phyloP scores from a whole-genome alignment of 2,888 invertebrate species.

The Limenitis camilla region DNA sequence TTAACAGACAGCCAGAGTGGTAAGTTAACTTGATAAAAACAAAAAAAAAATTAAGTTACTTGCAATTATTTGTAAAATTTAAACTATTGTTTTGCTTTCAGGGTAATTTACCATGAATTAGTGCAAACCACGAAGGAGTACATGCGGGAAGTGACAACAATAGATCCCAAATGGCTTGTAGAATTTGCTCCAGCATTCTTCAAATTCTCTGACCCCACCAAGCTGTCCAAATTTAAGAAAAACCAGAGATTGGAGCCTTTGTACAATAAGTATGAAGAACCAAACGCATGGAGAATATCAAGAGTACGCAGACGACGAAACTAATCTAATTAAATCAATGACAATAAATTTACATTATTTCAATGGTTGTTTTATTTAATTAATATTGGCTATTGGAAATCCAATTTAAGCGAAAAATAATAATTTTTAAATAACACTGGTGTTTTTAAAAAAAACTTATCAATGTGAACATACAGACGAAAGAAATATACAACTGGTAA shows the following conservation, averaged over 20 bases:
- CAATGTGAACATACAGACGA: too few species aligned
- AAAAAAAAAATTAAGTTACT: neutral
- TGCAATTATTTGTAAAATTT: neutral
- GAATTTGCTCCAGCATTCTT: constrained; percentile 99
- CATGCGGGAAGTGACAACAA: constrained; percentile 98
- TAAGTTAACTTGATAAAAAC: constrained; percentile 32
- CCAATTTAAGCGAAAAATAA: too few species aligned
- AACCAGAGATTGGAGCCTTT: constrained; percentile 98
- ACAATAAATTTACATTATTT: neutral
- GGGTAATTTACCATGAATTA: constrained; percentile 98
- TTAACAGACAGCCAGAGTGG: constrained; percentile 99
- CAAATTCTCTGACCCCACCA: constrained; percentile 98
- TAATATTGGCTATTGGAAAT: too few species aligned
- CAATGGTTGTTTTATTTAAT: neutral
- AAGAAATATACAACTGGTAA: too few species aligned
- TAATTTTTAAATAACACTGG: too few species aligned
- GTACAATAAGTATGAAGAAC: constrained; percentile 99
- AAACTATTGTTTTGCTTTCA: constrained; percentile 39
- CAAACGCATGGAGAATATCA: constrained; percentile 99
- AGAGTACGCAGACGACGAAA: constrained; percentile 90
- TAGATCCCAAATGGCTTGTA: constrained; percentile 98
- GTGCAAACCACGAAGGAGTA: constrained; percentile 99
- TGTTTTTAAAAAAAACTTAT: too few species aligned
- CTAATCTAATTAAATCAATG: constrained; percentile 55
- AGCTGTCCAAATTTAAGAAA: constrained; percentile 98